These are phyloP conservation scores for Heteronetta atricapilla DNA, from an alignment of 2,113 vertebrate species.

Conservation along the genomic window DNA sequence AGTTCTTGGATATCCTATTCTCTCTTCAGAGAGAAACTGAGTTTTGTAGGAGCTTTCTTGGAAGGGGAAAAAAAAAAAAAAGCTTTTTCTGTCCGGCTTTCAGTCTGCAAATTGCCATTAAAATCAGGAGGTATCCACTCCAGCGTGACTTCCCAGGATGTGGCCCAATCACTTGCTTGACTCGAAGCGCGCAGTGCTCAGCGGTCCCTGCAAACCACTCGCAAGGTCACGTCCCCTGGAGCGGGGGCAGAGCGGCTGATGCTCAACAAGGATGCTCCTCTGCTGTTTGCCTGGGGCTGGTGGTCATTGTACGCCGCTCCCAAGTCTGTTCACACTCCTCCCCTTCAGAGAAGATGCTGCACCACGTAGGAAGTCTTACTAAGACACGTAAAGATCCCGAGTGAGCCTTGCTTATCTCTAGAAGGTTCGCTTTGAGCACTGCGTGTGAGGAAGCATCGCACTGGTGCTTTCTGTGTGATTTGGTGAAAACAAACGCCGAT, in stretches of 20 bases:
- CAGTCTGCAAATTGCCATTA: not conserved
- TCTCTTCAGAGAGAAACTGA: not conserved
- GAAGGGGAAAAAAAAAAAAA: not conserved
- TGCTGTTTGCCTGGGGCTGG: not conserved
- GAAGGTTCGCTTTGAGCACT: not conserved
- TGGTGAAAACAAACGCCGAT: accelerated
- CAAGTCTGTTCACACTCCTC: not conserved
- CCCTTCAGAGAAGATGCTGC: not conserved
- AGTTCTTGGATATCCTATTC: not conserved
- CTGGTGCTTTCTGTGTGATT: not conserved
- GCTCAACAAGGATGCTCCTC: not conserved
- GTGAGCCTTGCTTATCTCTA: not conserved
- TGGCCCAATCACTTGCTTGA: not conserved
- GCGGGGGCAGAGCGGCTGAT: not conserved
- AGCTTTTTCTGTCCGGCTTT: not conserved
- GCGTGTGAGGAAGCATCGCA: accelerated
- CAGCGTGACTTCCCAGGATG: not conserved
- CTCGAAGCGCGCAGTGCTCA: accelerated
- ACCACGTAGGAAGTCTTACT: not conserved
- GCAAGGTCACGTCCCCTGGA: not conserved
- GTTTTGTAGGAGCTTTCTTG: not conserved
- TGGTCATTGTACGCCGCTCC: not conserved
- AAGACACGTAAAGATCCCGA: not conserved
- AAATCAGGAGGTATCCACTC: not conserved
- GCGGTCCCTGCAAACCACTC: not conserved